These are phyloP conservation scores for Syngnathus floridae DNA, from an alignment of 2,113 vertebrate genomes.

Conservation along the genomic window DNA sequence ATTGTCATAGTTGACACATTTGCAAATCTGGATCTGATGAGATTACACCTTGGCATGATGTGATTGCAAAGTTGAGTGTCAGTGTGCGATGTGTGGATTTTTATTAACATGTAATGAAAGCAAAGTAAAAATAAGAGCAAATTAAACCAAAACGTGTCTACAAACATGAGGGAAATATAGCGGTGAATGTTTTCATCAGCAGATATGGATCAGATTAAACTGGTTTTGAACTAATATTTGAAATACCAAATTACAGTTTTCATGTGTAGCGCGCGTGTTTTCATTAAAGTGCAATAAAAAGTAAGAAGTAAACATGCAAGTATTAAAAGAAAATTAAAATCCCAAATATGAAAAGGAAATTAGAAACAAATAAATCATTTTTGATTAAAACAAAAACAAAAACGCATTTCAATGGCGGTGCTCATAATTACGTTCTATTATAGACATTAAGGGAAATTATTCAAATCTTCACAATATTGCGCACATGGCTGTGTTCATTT, in stretches of 20 bases:
- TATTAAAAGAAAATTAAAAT: neutral
- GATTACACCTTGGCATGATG: too few relatives aligned
- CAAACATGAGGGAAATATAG: too few relatives aligned
- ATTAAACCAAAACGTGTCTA: too few relatives aligned
- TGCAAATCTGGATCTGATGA: too few relatives aligned
- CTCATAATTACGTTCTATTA: neutral
- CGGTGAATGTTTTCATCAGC: too few relatives aligned
- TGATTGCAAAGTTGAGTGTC: too few relatives aligned
- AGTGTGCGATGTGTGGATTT: too few relatives aligned
- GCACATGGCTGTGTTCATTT: conserved; percentile 21
- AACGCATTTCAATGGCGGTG: neutral
- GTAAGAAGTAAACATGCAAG: neutral
- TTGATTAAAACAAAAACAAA: too few relatives aligned
- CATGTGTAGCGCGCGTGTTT: neutral
- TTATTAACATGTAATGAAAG: too few relatives aligned
- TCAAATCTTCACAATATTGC: neutral
- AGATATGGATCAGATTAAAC: neutral
- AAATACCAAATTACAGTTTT: neutral
- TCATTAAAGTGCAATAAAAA: neutral
- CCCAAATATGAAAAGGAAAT: neutral
- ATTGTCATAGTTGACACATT: too few relatives aligned
- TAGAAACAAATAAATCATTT: neutral
- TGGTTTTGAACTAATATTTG: neutral
- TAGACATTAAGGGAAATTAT: neutral
- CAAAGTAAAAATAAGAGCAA: too few relatives aligned